phyloP scores from a whole-genome alignment of 2,797 vertebrate genomes.

The Linurgus olivaceus region DNA sequence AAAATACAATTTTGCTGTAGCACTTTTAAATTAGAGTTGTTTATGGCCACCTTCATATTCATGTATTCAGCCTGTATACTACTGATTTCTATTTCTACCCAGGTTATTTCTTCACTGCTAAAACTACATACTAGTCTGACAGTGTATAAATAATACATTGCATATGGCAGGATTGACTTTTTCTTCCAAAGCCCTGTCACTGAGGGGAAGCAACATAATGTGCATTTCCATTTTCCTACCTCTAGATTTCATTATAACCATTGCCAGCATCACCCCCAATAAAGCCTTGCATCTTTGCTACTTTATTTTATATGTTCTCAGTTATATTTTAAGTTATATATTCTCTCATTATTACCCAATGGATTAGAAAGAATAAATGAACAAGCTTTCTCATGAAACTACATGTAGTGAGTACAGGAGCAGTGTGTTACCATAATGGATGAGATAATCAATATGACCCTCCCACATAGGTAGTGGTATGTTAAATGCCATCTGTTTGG shows the following conservation, averaged over 20 bases:
- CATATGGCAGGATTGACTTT: background rate
- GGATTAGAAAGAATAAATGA: background rate
- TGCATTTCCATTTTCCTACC: background rate
- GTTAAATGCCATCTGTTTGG: background rate
- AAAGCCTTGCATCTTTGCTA: background rate
- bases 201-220: background rate
- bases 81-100: background rate
- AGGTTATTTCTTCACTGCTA: background rate
- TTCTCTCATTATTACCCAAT: background rate
- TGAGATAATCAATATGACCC: background rate
- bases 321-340: background rate
- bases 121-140: background rate
- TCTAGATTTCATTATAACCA: background rate
- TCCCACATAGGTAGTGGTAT: background rate
- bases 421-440: background rate
- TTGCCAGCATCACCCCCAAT: background rate
- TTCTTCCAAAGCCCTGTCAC: background rate
- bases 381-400: background rate
- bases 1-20: background rate
- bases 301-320: background rate
- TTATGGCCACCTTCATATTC: background rate
- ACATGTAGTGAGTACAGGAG: background rate
- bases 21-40: background rate
- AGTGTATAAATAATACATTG: background rate
- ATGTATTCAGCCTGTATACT: background rate